Evolutionary conservation across 2,797 vertebrate species (phyloP).

Genomic region (Sus cebifrons): DNA sequence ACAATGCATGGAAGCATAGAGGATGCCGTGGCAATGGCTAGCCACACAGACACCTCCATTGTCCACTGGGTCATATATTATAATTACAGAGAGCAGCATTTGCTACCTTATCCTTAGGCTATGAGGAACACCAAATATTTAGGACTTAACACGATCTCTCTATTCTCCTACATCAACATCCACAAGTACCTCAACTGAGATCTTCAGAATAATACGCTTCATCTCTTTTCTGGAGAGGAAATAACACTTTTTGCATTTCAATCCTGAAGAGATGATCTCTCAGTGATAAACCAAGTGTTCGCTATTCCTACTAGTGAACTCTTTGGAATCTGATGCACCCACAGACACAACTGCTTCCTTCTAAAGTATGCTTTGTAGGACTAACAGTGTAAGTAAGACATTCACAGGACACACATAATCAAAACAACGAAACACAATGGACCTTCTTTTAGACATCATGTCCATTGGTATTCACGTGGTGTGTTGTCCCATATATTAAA

Average conservation of each 20-base stretch:
- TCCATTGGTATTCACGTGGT: neutral
- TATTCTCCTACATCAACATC: neutral
- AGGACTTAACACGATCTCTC: neutral
- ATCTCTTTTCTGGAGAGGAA: neutral
- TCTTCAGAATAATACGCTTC: neutral
- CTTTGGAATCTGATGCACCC: neutral
- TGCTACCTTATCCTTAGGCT: neutral
- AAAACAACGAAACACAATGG: neutral
- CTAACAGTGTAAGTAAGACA: neutral
- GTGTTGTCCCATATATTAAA: neutral
- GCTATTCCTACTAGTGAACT: neutral
- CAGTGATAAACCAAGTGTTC: neutral
- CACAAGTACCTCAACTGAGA: neutral
- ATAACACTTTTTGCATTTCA: neutral
- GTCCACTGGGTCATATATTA: neutral
- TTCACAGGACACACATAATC: neutral
- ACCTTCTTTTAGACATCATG: neutral
- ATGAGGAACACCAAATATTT: neutral
- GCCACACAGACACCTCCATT: neutral
- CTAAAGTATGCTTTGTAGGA: neutral
- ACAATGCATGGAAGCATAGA: no score
- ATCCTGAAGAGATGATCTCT: neutral
- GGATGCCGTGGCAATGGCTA: neutral
- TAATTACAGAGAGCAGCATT: neutral
- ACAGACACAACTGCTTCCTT: neutral